Conservation (phyloP, 2,797 vertebrate species). For the Platalea minor region DNA sequence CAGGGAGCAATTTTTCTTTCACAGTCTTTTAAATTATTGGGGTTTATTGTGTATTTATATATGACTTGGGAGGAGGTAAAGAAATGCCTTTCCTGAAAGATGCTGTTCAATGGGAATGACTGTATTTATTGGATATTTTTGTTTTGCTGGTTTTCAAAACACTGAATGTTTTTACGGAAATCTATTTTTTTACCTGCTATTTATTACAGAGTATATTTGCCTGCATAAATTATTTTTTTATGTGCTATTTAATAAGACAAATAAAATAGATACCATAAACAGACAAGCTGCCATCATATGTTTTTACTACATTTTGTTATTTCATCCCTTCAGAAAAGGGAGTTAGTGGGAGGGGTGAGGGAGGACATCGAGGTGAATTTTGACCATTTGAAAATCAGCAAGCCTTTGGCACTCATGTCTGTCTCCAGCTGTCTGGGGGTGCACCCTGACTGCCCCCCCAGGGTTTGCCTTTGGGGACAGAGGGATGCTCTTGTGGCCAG, state of each 20-base stretch:
- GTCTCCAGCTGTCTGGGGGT: not conserved
- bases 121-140: not conserved
- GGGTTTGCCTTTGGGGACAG: not conserved
- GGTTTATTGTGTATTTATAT: not conserved
- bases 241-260: not conserved
- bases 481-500: not conserved
- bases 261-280: not conserved
- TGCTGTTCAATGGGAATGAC: not conserved
- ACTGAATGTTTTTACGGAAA: not conserved
- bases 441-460: no score
- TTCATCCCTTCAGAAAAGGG: not conserved
- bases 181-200: constrained; percentile 29
- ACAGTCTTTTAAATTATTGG: not conserved
- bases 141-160: not conserved
- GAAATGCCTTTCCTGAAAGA: not conserved
- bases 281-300: not conserved
- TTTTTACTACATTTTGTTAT: not conserved
- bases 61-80: not conserved
- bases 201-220: constrained; percentile 7
- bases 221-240: not conserved
- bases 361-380: rapidly evolving
- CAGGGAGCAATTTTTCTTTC: not conserved
- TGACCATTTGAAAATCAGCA: not conserved
- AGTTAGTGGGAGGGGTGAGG: not conserved
- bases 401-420: not conserved